Evolutionary conservation across 2,113 vertebrate genomes (phyloP), one percentile per base, ranked within the genome.

Genomic region (Macquaria australasica): DNA sequence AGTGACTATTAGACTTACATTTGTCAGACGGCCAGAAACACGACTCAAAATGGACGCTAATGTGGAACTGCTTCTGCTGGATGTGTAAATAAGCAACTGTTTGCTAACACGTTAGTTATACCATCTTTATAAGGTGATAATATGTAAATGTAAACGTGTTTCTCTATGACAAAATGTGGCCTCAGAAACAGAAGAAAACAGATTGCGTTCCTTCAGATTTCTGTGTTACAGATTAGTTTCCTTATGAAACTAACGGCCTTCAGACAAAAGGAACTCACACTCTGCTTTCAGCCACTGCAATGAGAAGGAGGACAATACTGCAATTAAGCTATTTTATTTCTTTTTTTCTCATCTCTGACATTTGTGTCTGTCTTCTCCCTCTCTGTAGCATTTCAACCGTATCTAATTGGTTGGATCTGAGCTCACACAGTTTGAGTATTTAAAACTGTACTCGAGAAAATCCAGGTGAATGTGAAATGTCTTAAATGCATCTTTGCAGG

Each of bases 321-420:
- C 75, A 87, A 92, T 87, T 82, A 88, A 89, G 81, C 69, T 28
- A 23, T 81, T 77, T 77, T 73, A 83, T 77, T 80, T 76, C 76
- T 34, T 43, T 56, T 23, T 73, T 70, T 63, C 43, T 70, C 74
- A 64, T 82, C 59, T 73, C 74, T 89, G 88, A 87, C 86, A 89
- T 88, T 83, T 89, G 67, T 76, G 89, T 82, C 83, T n/a, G 76
- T 88, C 87, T 78, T 62, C 68, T 86, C 53, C 64, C 20, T 74
- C 82, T 78, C 51, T 25, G 69, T 75, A 69, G 69, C 83, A 69
- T 87, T 92, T 90, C 84, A 86, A 67, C 79, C 58, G 6, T 23
- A 63, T 87, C 67, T 87, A 89, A 90, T 88, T 92, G 83, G 85
- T 81, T 43, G 75, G 63, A 86, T 80, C 83, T 58, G 81, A 77